Conservation (phyloP, 1,140 invertebrate genomes). For the Araneus ventricosus region DNA sequence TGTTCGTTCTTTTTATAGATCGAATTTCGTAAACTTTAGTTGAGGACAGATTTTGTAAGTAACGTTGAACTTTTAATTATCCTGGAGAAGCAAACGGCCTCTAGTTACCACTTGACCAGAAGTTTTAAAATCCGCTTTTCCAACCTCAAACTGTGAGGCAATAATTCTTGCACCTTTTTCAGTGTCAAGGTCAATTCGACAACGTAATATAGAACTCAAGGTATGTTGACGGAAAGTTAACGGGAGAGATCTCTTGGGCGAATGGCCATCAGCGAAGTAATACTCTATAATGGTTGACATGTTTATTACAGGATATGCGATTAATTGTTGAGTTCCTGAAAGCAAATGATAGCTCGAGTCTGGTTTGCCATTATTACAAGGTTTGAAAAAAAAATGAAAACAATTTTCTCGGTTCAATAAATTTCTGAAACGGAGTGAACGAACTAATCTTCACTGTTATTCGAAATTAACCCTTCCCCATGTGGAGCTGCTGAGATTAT, state of each 20-base stretch:
- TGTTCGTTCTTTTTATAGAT: neutral
- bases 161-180: neutral
- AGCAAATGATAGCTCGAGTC: neutral
- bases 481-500: no score
- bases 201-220: neutral
- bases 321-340: neutral
- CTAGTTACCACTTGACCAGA: neutral
- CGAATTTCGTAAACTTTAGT: neutral
- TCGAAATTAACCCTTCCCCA: no score
- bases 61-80: neutral
- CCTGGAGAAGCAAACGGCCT: neutral
- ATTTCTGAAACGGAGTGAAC: no score
- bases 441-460: no score
- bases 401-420: no score
- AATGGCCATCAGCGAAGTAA: neutral
- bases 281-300: neutral
- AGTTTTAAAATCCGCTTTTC: constrained; percentile 12
- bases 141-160: neutral
- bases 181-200: neutral
- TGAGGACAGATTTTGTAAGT: neutral
- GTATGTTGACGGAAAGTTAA: neutral
- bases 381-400: no score
- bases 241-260: neutral
- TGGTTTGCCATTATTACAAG: no score
- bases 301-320: neutral